Base-by-base conservation (phyloP, 2,113 vertebrate species). In the Platysternon megacephalum region DNA sequence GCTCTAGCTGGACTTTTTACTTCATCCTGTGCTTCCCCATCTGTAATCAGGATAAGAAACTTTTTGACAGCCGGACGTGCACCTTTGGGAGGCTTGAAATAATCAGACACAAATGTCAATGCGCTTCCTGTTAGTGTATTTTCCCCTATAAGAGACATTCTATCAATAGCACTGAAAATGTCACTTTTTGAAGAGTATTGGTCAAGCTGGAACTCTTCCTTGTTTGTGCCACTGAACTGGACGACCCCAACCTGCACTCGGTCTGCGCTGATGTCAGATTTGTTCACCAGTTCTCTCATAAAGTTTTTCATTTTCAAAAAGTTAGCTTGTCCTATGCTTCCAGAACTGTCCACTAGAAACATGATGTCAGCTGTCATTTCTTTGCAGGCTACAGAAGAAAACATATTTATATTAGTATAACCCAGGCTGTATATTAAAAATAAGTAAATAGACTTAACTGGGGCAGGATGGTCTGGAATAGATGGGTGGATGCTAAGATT, bases 281-380 rank as follows among this genome's bases (percentile, higher is more conserved):
- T 97, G 82, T 86, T 97, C 81, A 98, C 98, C 29, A 98, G 65
- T 49, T 83, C 95, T 52, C 96, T 98, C 97, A 98, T 98, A 79
- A 98, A 98, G 5, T 49, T 84, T 84, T 98, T 98, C 93, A 98
- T 98, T 95, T 98, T 97, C 21, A 8, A 14, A 79, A 98, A 98
- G 86, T 98, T 95, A 5, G 97, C 95, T 24, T 1, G 2, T 49
- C 96, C 95, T 80, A 98, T 98, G n/a, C 97, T 98, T 39, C 84
- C 90, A 55, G 98, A 98, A 82, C 97, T 98, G 82, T 98, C 98
- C 94, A 98, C 96, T 72, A 98, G 96, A 90, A 98, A 98, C 87
- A 98, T 94, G 88, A 98, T 87, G 68, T 98, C 98, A 0, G 97
- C 97, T 90, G 95, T 96, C 96, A 97, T 95, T 39, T 97, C 87